A percentile compares a stretch with the other conserved stretches of the same genome.
Evolutionary conservation across 2,113 vertebrate genomes (phyloP).

Genomic region (Meleagris gallopavo): DNA sequence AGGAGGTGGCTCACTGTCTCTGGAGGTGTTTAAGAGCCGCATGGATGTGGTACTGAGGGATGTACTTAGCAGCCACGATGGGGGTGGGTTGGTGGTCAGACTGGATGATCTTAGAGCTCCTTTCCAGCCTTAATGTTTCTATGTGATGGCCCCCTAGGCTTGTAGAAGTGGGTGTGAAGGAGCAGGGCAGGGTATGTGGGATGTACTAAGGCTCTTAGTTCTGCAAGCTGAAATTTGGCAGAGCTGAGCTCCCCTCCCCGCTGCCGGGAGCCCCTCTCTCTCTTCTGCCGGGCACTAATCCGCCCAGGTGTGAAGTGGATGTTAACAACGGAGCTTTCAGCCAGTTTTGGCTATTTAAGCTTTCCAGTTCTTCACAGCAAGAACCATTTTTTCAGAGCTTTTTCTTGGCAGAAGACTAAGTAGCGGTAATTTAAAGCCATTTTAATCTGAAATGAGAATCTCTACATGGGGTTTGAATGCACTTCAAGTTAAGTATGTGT

Average conservation of each 20-base stretch:
- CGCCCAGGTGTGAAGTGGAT: slow-evolving; percentile 22
- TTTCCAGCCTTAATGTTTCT: too few species aligned
- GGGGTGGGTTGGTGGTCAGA: too few species aligned
- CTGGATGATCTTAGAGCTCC: too few species aligned
- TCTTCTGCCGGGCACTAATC: slow-evolving; percentile 6
- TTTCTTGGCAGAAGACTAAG: slow-evolving; percentile 54
- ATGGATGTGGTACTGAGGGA: too few species aligned
- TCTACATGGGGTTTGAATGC: slow-evolving; percentile 51
- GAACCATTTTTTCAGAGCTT: slow-evolving; percentile 34
- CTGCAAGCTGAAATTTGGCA: neutral
- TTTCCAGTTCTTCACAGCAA: slow-evolving; percentile 43
- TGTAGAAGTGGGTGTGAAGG: neutral
- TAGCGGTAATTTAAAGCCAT: slow-evolving; percentile 59
- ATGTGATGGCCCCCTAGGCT: too few species aligned
- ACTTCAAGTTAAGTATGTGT: slow-evolving; percentile 45
- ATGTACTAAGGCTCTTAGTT: neutral
- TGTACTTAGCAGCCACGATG: too few species aligned
- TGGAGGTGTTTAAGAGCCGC: too few species aligned
- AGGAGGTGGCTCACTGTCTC: too few species aligned
- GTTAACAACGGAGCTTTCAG: neutral
- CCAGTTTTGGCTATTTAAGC: slow-evolving; percentile 34
- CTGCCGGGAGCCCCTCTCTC: neutral
- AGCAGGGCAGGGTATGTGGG: neutral
- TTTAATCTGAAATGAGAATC: slow-evolving; percentile 69
- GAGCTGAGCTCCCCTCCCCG: neutral